A percentile compares a stretch with the other conserved stretches of the same genome.
These are phyloP conservation scores for Ips typographus DNA, from an alignment of 1,140 invertebrate species.

Conservation along the genomic window DNA sequence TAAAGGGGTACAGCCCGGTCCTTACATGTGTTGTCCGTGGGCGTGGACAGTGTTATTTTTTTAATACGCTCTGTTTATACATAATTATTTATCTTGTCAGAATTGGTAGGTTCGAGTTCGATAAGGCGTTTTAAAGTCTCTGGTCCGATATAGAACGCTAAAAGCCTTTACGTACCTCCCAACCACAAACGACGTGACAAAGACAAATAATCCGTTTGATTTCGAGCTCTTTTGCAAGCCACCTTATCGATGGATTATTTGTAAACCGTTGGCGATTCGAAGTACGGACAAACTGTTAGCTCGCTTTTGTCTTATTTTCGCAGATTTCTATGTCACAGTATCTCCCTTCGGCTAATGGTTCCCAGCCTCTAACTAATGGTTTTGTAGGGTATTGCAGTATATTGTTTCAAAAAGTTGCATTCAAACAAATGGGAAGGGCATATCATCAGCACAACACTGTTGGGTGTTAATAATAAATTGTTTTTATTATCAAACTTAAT, in stretches of 20 bases:
- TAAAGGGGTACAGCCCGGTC: slow-evolving; percentile 12
- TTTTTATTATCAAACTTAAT: slow-evolving; percentile 25
- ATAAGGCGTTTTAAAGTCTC: slow-evolving; percentile 17
- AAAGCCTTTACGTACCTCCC: slow-evolving; percentile 20
- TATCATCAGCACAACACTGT: slow-evolving; percentile 20
- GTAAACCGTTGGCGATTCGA: slow-evolving; percentile 3
- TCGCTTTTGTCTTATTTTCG: too few relatives aligned
- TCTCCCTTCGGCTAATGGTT: neutral
- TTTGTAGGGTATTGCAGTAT: neutral
- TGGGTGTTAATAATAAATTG: slow-evolving; percentile 25
- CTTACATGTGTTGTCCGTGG: slow-evolving; percentile 18
- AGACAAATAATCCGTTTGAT: slow-evolving; percentile 25
- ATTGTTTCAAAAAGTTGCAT: slow-evolving; percentile 11
- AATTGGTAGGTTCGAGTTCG: slow-evolving; percentile 27
- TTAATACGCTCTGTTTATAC: slow-evolving; percentile 26
- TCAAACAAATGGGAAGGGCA: slow-evolving; percentile 24
- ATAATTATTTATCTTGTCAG: slow-evolving; percentile 33
- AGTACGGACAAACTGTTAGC: neutral
- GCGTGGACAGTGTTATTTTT: slow-evolving; percentile 29
- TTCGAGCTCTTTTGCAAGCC: neutral
- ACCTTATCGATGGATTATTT: slow-evolving; percentile 3
- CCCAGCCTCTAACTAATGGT: neutral
- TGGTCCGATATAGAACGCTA: slow-evolving; percentile 19
- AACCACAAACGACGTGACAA: slow-evolving; percentile 14
- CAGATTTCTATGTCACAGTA: neutral